phyloP scores from a whole-genome alignment of 2,797 vertebrate species.

The Yasuhikotakia modesta region DNA sequence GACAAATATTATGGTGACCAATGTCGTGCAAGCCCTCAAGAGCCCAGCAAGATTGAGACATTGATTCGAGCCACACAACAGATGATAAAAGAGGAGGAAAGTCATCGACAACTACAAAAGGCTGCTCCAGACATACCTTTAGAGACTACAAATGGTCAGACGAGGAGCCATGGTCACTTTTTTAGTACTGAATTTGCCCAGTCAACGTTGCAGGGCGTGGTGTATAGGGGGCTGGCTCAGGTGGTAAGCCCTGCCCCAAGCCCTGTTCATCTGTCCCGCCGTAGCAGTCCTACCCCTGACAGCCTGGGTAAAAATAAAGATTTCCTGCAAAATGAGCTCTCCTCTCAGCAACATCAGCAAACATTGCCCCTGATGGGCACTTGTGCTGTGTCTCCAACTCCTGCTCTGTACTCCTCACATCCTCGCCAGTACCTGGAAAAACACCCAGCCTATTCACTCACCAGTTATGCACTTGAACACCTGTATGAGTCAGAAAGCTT shows the following conservation, averaged over 20 bases:
- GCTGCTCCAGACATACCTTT: slow-evolving; percentile 72
- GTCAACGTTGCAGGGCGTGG: slow-evolving; percentile 76
- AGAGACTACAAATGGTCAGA: slow-evolving; percentile 83
- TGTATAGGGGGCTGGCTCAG: slow-evolving; percentile 79
- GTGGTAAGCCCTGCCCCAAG: slow-evolving; percentile 83
- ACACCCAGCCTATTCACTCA: slow-evolving; percentile 87
- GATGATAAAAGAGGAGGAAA: slow-evolving; percentile 98
- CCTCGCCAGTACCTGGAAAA: slow-evolving; percentile 89
- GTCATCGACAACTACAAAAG: slow-evolving; percentile 83
- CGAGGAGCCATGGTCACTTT: slow-evolving; percentile 83
- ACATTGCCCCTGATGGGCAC: slow-evolving; percentile 66
- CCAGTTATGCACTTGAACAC: slow-evolving; percentile 92
- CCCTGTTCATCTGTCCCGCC: slow-evolving; percentile 84
- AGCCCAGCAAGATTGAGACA: slow-evolving; percentile 94
- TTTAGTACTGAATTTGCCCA: slow-evolving; percentile 83
- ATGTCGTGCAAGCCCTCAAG: slow-evolving; percentile 85
- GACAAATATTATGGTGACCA: slow-evolving; percentile 85
- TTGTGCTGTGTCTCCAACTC: slow-evolving; percentile 73
- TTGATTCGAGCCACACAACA: slow-evolving; percentile 94
- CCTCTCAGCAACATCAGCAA: slow-evolving; percentile 81
- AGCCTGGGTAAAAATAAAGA: slow-evolving; percentile 88
- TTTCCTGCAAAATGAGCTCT: slow-evolving; percentile 85
- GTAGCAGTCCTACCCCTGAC: slow-evolving; percentile 87
- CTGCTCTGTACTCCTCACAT: slow-evolving; percentile 79
- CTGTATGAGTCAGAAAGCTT: slow-evolving; percentile 90